Base-by-base conservation (phyloP, 2,113 vertebrate genomes). In the Romanogobio albipinnatus region DNA sequence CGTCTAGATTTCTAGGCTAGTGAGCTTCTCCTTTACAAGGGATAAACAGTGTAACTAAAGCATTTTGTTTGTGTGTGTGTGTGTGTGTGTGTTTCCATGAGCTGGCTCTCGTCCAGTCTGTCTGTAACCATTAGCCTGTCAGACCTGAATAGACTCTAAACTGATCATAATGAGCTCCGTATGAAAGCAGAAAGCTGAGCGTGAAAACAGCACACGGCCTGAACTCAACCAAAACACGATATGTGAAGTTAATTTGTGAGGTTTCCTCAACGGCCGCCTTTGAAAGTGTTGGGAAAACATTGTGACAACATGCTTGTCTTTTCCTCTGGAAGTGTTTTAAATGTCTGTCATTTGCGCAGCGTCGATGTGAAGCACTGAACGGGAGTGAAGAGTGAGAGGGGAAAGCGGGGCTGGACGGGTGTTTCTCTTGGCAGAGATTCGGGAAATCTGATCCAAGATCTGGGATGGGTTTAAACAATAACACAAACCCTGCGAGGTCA, bases 371-470 rank as follows among this genome's bases (percentile, higher is more conserved):
- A 70, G 56, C 26, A 76, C 64, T 79, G 68, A 59, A 70, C 19
- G 59, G 26, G 43, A 76, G 82, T 29, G 83, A 43, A 76, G 82
- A 68, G 58, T 36, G 22, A 70, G 59, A 53, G 77, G 74, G 62
- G 73, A 77, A 85, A 73, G 82, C 83, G 85, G 82, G 86, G 88
- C 83, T 85, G 51, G 51, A 53, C 51, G 51, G 51, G 51, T 56
- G 83, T 88, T 92, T 86, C 84, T 87, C 51, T 91, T 92, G 89
- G 92, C 90, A 88, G 75, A 90, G 66, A 75, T 33, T 45, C 8
- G 61, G 85, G 87, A 88, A 88, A 90, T 85, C 74, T 77, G 87
- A 91, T 91, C 88, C 89, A 84, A 84, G 86, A 90, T 85, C 76
- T 87, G 61, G 86, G 89, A 90, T 78, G 84, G 75, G 82, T 84